Base-by-base conservation (phyloP, 2,888 invertebrate genomes). In the Harmothoe impar region DNA sequence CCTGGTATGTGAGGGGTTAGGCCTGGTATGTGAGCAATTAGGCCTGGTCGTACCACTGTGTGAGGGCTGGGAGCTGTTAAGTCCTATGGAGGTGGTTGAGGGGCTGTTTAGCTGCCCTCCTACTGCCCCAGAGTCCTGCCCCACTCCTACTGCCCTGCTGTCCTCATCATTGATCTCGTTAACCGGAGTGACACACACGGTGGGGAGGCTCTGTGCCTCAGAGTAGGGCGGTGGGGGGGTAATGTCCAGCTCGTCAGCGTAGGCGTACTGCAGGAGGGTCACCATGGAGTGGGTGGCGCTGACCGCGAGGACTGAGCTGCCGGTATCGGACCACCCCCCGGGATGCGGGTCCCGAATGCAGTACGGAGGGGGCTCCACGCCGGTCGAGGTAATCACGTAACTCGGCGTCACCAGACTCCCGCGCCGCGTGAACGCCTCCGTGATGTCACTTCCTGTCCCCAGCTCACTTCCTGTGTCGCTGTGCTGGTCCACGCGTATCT, bases 261-360 rank as follows among this genome's bases (percentile, higher is more conserved):
- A 86, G 25, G 86, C 86, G 23, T 31, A 54, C 29, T 86, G 86
- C 1, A 86, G 86, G 86, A 86, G 86, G 15, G 86, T 86, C 54
- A 86, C 86, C 86, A 86, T 54, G 54, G 86, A 86, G 56, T 86
- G 86, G 31, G 52, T 31, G 29, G 86, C 86, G 29, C 86, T 86
- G 31, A 86, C 29, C 0, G 86, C n/a, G 31, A 20, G 7, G 3
- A 33, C 86, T 12, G 86, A 52, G 23, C 86, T 86, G 12, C 86
- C 86, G 25, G 54, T 54, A 31, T 86, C 86, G 0, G 86, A 86
- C 25, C 31, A 54, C 15, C 25, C 81, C 23, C 81, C 56, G 29
- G 86, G 86, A 20, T 86, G 52, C 5, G 86, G 86, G 56, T 86
- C 86, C 86, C 51, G 1, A 3, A 29, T 15, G 3, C 35, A 33